These are phyloP conservation scores for Bovichtus variegatus DNA, from an alignment of 2,797 vertebrate genomes.

Conservation along the genomic window DNA sequence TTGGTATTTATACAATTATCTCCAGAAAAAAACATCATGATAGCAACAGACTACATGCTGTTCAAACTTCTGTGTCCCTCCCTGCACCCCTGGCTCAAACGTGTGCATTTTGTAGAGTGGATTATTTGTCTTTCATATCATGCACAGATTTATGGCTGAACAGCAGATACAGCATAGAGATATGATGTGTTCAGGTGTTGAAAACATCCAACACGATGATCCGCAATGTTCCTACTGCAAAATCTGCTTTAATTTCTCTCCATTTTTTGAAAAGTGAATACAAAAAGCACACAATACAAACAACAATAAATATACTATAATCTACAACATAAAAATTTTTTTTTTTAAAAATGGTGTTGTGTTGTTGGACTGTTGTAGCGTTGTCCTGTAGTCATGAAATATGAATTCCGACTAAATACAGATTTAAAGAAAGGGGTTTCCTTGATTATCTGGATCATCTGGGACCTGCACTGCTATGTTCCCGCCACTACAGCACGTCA, in stretches of 20 bases:
- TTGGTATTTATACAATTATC: slow-evolving; percentile 26
- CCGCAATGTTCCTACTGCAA: neutral
- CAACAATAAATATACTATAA: neutral
- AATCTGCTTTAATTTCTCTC: neutral
- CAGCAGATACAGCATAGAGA: neutral
- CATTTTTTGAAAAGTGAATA: neutral
- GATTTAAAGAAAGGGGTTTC: neutral
- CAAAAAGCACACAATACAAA: neutral
- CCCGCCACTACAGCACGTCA: neutral
- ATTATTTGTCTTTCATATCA: neutral
- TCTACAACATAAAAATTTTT: too few relatives aligned
- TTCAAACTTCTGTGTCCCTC: neutral
- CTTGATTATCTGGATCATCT: neutral
- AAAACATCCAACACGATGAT: neutral
- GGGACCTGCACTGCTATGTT: neutral
- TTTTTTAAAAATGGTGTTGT: too few relatives aligned
- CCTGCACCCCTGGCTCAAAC: neutral
- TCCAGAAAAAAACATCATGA: slow-evolving; percentile 14
- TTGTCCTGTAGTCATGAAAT: neutral
- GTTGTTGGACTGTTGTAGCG: neutral
- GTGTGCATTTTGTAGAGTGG: neutral
- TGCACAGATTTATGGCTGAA: neutral
- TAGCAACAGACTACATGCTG: slow-evolving; percentile 1
- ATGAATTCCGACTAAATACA: neutral
- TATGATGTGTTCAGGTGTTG: neutral